Base-by-base conservation (phyloP, 1,140 invertebrate species). In the Centruroides vittatus region DNA sequence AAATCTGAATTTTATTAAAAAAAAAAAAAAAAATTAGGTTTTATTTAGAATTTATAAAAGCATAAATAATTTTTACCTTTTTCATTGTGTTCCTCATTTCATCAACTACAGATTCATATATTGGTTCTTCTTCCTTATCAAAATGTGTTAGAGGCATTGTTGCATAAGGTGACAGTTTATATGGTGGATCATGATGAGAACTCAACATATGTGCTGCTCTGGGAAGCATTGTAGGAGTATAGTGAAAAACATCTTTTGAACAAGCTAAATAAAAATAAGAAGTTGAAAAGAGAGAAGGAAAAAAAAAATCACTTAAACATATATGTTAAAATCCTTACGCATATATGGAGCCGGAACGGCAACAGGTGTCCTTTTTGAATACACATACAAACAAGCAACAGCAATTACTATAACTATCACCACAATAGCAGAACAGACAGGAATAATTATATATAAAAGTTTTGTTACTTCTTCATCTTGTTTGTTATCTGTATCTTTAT, bases 101-200 rank as follows among this genome's bases (percentile, higher is more conserved):
- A 49, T 59, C 62, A n/a, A 63, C 53, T 12, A 63, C 62, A 48
- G 58, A 57, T 51, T 63, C 62, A 60, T 63, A 63, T 11, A 63
- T 63, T 23, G 62, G 62, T 50, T 63, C 62, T n/a, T 63, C 62
- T 7, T 63, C 62, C 4, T 59, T 53, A 23, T 63, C 61, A 23
- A 58, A 57, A 35, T 58, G 55, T 35, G 61, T 63, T 10, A 63
- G 56, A 47, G 61, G 61, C 35, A 63, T 58, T 10, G 61, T 59
- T 5, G 61, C 59, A 56, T 63, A 63, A n/a, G 61, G 61, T 10
- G 61, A 63, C 8, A 41, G 8, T 41, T 41, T 41, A 8, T 41
- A 41, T 41, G 41, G 8, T 5, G 8, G 41, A 41, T 41, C 41
- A 41, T 3, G 41, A 41, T 41, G 41, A 41, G 5, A 6, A 41